A percentile compares a stretch with the other conserved stretches of the same genome.
phyloP scores from a whole-genome alignment of 2,888 invertebrate genomes.

The Oligia latruncula region DNA sequence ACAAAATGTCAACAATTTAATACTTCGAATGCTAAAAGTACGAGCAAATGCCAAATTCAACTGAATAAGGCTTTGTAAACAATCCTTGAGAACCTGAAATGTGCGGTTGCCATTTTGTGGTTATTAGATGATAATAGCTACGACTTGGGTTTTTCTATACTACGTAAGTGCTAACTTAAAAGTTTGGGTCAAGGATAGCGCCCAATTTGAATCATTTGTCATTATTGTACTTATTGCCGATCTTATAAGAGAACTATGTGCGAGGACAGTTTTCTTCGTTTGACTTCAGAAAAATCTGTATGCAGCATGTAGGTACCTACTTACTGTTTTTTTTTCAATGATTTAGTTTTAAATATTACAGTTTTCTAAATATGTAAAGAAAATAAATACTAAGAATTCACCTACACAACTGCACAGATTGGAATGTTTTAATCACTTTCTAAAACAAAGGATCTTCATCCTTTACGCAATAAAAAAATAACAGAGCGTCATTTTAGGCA shows the following conservation, averaged over 20 bases:
- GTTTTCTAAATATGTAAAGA: background rate
- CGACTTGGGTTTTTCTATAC: conserved; percentile 20
- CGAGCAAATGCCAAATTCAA: background rate
- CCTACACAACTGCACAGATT: background rate
- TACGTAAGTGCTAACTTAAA: conserved; percentile 3
- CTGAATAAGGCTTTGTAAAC: conserved; percentile 16
- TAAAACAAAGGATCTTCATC: conserved; percentile 23
- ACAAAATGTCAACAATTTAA: background rate
- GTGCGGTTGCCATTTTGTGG: conserved; percentile 25
- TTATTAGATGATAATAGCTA: conserved; percentile 5
- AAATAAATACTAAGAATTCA: background rate
- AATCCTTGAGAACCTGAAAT: conserved; percentile 43
- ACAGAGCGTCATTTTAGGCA: conserved; percentile 50
- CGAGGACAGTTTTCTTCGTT: background rate
- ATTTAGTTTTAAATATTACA: too few relatives aligned
- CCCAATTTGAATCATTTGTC: conserved; percentile 2
- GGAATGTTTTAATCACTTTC: conserved; percentile 6
- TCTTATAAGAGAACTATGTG: background rate
- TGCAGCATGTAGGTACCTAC: background rate
- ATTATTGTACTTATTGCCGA: background rate
- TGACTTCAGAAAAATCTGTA: background rate
- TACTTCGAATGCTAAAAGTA: conserved; percentile 2
- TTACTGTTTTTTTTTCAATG: background rate
- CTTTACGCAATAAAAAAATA: conserved; percentile 17
- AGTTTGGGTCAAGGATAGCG: conserved; percentile 33